Evolutionary conservation across 2,888 invertebrate species (phyloP).

Genomic region (Sphaerophoria rueppellii): DNA sequence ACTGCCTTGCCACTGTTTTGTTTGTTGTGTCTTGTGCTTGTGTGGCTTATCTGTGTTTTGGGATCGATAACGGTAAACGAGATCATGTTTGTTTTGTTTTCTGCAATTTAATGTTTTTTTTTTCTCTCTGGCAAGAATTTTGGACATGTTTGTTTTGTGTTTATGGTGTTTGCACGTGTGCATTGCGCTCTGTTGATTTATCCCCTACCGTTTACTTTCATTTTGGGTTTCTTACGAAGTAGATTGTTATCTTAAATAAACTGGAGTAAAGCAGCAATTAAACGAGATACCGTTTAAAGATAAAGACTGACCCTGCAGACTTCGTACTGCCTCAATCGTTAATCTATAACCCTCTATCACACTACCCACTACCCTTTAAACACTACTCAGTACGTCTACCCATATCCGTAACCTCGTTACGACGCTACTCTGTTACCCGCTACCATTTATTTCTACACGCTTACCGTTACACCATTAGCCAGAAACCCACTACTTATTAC

Average conservation of each 20-base stretch:
- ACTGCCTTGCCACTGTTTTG: slow-evolving; percentile 10
- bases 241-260: slow-evolving; percentile 50
- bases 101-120: slow-evolving; percentile 11
- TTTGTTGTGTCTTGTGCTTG: background rate
- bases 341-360: no score
- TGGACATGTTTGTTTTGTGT: slow-evolving; percentile 2
- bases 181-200: slow-evolving; percentile 26
- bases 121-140: background rate
- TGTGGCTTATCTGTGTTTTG: slow-evolving; percentile 54
- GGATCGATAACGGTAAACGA: slow-evolving; percentile 56
- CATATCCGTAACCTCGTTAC: no score
- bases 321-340: no score
- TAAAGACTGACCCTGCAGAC: no score
- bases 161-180: slow-evolving; percentile 53
- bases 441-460: no score
- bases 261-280: slow-evolving; percentile 46
- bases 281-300: slow-evolving; percentile 37
- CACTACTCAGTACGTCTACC: no score
- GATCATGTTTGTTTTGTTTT: slow-evolving; percentile 48
- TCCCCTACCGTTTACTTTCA: slow-evolving; percentile 42
- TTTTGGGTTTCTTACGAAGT: slow-evolving; percentile 38
- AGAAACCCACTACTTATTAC: no score
- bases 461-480: no score
- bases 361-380: no score
- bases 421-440: no score